Evolutionary conservation across 1,140 invertebrate species (phyloP), one percentile per base, ranked within the genome.

Genomic region (Drosophila pruinosa): DNA sequence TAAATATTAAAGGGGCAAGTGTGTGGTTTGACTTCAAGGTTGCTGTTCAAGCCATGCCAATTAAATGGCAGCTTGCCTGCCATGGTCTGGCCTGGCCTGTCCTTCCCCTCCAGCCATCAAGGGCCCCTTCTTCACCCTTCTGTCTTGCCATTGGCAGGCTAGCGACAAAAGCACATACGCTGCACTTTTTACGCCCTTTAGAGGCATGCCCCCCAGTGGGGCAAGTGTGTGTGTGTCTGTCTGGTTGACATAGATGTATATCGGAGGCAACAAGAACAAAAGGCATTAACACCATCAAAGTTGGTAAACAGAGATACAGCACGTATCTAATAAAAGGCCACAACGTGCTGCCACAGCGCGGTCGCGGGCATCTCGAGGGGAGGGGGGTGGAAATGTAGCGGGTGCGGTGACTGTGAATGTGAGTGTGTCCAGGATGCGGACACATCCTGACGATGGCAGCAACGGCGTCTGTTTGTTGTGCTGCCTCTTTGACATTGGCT

Each of bases 271-370:
- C 71, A 50, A 67, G 50, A 68, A 67, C 63, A 81, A 81, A 75
- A 75, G 80, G 81, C 82, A 88, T 86, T 86, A 86, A 86, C 81
- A 86, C 81, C 82, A 86, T 81, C 77, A 86, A 86, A 88, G 77
- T 86, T 81, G 74, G 81, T 81, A 86, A 88, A 88, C 78, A 88
- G 72, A 86, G 82, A 86, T 86, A 86, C 82, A 86, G 82, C 82
- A 86, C 82, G 82, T 86, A 88, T 86, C 82, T 86, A 86, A 86
- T 86, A 86, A 86, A 86, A 86, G 74, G 82, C 82, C 82, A 88
- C 81, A 86, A 86, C 81, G 81, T 86, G 82, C 85, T 86, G 81
- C 67, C 63, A n/a, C n/a, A 65, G 38, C 62, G 65, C 65, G 78
- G 75, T 69, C 79, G 71, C 72, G 76, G 59, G 45, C 48, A 41